Evolutionary conservation across 1,140 invertebrate species (phyloP), one percentile per base, ranked within the genome.

Genomic region (Bombus haemorrhoidalis): DNA sequence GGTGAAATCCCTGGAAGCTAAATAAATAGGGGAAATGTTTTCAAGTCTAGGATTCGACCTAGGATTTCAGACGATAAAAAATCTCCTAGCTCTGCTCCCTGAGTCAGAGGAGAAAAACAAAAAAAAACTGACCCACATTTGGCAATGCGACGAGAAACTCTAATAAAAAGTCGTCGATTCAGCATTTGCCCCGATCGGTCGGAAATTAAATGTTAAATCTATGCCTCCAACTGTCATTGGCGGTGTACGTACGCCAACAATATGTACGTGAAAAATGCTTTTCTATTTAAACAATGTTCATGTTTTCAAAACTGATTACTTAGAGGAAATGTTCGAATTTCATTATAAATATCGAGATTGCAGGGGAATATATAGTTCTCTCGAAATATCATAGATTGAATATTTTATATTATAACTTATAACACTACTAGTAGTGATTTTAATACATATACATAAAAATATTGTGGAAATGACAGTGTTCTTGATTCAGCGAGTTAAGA

Each of bases 131-230:
- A 80, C 83, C 83, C 68, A 85, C 53, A 80, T 85, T 73, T 37
- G 57, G 53, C 13, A 80, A 80, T 25, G 41, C 76, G 39, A 71
- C 39, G 76, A 15, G 76, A 28, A 80, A 62, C 39, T 28, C 34
- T 71, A 76, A 85, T 85, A 85, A 85, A 80, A 85, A 85, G 68
- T 80, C 53, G 83, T 25, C 68, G 83, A 80, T 39, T 85, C 83
- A 85, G 83, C 83, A 6, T 28, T 34, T 13, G 22, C 15, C 9
- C 34, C 68, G 53, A 78, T 71, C 37, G 83, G 15, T 79, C 66
- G 76, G 76, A 85, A 85, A 85, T 85, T 80, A 85, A 85, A 85
- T 79, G 68, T 72, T 80, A 80, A 85, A 85, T 80, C 53, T 72
- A 85, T 62, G 34, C 76, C 68, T 39, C 18, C 18, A 41, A 22